Evolutionary conservation across 1,140 invertebrate genomes (phyloP), one percentile per base, ranked within the genome.

Genomic region (Drosophila neocordata): DNA sequence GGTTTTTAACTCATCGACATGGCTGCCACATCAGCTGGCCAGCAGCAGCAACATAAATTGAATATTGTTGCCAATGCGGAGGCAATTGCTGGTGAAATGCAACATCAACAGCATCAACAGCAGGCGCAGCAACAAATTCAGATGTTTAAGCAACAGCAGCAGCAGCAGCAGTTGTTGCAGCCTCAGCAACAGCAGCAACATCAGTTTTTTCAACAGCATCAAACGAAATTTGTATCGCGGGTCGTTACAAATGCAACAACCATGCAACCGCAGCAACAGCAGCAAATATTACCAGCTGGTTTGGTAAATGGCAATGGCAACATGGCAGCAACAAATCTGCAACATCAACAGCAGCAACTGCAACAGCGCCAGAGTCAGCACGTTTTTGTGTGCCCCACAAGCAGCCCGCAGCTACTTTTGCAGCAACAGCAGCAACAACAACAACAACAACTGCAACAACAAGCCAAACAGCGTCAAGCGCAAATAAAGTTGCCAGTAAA

Each of bases 21-120:
- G 90, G 90, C 90, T 66, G 90, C 90, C 58, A 73, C 90, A 62
- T 91, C 90, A 65, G 90, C 90, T 78, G 90, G 90, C 41, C 90
- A 82, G 71, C 81, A 89, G 58, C 71, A 85, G 53, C 80, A 84
- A 48, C 80, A 82, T 62, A 89, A 90, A 66, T 44, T 89, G 52
- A 89, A 90, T 69, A 75, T 84, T 71, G 68, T 72, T 78, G 73
- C 79, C 61, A 77, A 63, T 73, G 81, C 72, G 74, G 80, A 81
- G 62, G 74, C 74, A 60, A 52, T 69, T 66, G 65, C 60, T 68
- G 75, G 61, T 65, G 89, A 74, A 48, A 77, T 73, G 74, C 73
- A 85, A 53, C 76, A 75, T 15, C 85, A 80, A 20, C 80, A 83
- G n/a, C 88, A 85, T 13, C 72, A 78, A 35, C 74, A 82, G 9